phyloP scores from a whole-genome alignment of 2,888 invertebrate genomes.

The Terebella lapidaria region DNA sequence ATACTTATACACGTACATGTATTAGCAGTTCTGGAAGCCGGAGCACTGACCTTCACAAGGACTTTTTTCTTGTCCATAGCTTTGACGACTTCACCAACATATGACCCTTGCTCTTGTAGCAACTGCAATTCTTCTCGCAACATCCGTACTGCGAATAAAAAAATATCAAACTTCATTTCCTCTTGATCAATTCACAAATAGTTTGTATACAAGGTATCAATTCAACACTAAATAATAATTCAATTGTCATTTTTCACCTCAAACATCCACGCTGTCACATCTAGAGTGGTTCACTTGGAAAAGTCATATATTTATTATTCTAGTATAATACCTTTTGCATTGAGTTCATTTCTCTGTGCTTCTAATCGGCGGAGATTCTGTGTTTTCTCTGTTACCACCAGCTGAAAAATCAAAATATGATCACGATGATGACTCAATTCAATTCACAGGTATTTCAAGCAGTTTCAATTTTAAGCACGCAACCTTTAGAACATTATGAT shows the following conservation, averaged over 20 bases:
- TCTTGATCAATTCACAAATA: neutral
- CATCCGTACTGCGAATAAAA: constrained; percentile 74
- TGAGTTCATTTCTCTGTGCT: constrained; percentile 97
- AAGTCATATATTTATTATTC: too few species aligned
- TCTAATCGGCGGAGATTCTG: constrained; percentile 94
- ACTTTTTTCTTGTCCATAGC: constrained; percentile 99
- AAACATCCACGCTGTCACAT: neutral
- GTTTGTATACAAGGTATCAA: too few species aligned
- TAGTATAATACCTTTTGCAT: constrained; percentile 76
- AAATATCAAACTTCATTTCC: neutral
- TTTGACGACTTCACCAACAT: constrained; percentile 98
- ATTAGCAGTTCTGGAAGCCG: too few species aligned
- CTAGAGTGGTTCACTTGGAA: too few species aligned
- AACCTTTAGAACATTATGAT: too few species aligned
- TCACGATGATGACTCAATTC: neutral
- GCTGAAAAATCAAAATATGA: constrained; percentile 44
- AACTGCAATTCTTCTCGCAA: constrained; percentile 93
- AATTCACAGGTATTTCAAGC: neutral
- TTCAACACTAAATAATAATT: neutral
- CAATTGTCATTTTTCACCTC: neutral
- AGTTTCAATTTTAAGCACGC: too few species aligned
- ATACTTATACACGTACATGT: too few species aligned
- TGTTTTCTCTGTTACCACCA: constrained; percentile 93
- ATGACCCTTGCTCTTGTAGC: constrained; percentile 92
- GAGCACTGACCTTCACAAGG: constrained; percentile 70